Evolutionary conservation across 2,888 invertebrate genomes (phyloP).

Genomic region (Drosophila conformis): DNA sequence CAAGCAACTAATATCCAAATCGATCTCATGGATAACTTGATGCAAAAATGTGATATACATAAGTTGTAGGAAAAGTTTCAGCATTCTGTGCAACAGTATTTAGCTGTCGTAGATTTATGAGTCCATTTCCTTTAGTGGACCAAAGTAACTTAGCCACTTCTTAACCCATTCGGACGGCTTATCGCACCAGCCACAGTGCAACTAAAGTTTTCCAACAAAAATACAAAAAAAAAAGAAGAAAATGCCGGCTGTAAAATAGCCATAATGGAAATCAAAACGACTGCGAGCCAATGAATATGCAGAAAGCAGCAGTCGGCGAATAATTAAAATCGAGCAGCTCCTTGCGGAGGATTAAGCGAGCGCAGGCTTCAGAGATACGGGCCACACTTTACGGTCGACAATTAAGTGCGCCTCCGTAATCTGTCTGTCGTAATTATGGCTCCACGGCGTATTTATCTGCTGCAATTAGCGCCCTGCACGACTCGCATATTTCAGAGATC

Average conservation of each 20-base stretch:
- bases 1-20: constrained; percentile 3
- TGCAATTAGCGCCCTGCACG: constrained; percentile 75
- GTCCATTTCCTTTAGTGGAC: constrained; percentile 16
- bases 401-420: constrained; percentile 76
- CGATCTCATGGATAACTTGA: constrained; percentile 36
- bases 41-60: not conserved
- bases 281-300: constrained; percentile 49
- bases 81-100: not conserved
- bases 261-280: constrained; percentile 70
- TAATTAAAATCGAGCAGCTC: constrained; percentile 77
- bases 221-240: constrained; percentile 6
- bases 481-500: constrained; percentile 74
- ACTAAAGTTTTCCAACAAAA: constrained; percentile 48
- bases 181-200: constrained; percentile 56
- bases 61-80: not conserved
- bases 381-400: constrained; percentile 75
- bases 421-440: constrained; percentile 82
- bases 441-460: constrained; percentile 77
- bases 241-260: constrained; percentile 29
- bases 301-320: constrained; percentile 60
- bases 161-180: constrained; percentile 54
- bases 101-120: constrained; percentile 38
- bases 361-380: constrained; percentile 55
- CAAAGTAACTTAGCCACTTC: constrained; percentile 26
- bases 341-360: constrained; percentile 50